Conservation (phyloP, 1,140 invertebrate genomes). For the Notospermus geniculatus region DNA sequence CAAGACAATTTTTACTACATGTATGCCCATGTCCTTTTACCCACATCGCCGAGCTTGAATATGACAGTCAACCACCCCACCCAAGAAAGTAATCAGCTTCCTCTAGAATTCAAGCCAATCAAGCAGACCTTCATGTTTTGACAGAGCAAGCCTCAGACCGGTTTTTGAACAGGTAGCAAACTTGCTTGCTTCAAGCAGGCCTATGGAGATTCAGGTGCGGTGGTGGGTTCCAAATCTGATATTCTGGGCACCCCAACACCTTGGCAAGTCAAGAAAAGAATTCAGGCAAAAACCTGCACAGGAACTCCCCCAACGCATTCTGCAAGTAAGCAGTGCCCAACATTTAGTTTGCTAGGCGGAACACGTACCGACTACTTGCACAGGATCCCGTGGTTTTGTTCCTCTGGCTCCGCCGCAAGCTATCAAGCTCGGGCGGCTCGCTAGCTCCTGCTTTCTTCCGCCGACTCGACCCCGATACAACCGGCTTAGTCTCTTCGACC, state of each 20-base stretch:
- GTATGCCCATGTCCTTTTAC: not conserved
- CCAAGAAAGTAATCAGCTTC: too few species aligned
- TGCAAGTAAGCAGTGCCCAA: too few species aligned
- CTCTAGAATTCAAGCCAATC: too few species aligned
- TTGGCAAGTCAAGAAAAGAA: not conserved
- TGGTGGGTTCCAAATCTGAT: not conserved
- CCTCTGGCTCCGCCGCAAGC: constrained; percentile 44
- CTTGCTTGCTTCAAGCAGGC: too few species aligned
- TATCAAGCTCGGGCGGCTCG: constrained; percentile 34
- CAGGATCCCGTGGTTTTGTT: constrained; percentile 70
- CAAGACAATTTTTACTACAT: not conserved
- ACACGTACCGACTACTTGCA: constrained; percentile 66
- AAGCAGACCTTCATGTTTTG: too few species aligned
- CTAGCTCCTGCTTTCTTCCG: constrained; percentile 14
- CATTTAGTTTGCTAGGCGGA: too few species aligned
- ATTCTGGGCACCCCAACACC: not conserved
- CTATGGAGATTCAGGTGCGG: too few species aligned
- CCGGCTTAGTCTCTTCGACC: not conserved
- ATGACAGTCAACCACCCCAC: too few species aligned
- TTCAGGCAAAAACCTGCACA: too few species aligned
- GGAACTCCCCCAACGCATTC: too few species aligned
- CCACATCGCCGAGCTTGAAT: not conserved
- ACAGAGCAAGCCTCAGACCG: too few species aligned
- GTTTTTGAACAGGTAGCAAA: too few species aligned
- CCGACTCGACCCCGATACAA: not conserved